These are phyloP conservation scores for Merodon equestris DNA, from an alignment of 2,888 invertebrate genomes.

Conservation along the genomic window DNA sequence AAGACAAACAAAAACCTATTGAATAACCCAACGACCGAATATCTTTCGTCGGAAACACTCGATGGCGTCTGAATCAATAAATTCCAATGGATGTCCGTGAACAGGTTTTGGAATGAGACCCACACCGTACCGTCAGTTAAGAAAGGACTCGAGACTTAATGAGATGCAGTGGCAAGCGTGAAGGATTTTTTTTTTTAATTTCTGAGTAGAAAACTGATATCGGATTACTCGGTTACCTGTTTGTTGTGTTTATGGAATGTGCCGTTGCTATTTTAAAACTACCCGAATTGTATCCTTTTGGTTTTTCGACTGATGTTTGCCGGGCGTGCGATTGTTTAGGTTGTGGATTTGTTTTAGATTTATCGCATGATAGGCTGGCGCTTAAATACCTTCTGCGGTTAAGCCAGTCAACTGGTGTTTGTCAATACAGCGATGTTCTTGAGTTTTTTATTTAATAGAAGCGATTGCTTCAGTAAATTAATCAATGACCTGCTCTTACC, in stretches of 20 bases:
- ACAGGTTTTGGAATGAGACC: neutral
- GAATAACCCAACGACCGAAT: conserved; percentile 4
- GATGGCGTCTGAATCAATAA: conserved; percentile 8
- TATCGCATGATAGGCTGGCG: no score
- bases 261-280: conserved; percentile 18
- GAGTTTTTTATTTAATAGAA: no score
- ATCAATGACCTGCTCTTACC: no score
- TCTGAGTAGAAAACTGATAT: neutral
- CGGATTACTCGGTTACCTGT: conserved; percentile 14
- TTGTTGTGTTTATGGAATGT: conserved; percentile 19
- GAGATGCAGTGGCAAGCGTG: conserved; percentile 18
- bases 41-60: conserved; percentile 9
- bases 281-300: conserved; percentile 11
- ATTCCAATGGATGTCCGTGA: conserved; percentile 2
- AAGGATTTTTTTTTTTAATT: no score
- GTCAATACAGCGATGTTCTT: no score
- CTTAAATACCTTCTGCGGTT: no score
- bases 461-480: no score
- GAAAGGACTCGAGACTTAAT: neutral
- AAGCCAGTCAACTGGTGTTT: no score
- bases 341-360: no score
- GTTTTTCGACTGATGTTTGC: conserved; percentile 14
- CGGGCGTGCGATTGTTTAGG: neutral
- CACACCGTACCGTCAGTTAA: no score
- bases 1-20: neutral